Percentiles rank a stretch among this genome's conserved stretches.
Evolutionary conservation across 2,888 invertebrate genomes (phyloP).

Genomic region (Pterostichus madidus): DNA sequence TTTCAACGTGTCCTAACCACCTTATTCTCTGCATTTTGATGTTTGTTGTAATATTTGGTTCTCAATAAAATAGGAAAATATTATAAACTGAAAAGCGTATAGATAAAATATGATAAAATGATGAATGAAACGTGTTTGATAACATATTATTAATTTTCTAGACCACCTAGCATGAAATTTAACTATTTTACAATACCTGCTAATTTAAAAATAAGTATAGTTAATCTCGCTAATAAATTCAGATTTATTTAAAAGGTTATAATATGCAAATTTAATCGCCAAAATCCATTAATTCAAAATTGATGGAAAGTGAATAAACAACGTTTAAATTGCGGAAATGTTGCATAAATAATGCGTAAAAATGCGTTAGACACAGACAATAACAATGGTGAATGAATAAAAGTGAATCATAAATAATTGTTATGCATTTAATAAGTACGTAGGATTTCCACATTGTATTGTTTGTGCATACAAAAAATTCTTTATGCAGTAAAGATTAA

Average conservation of each 20-base stretch:
- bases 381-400: conserved; percentile 12
- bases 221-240: neutral
- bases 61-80: too few relatives aligned
- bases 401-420: conserved; percentile 24
- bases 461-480: conserved; percentile 3
- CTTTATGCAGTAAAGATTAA: neutral
- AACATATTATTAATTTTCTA: conserved; percentile 14
- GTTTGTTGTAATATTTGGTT: too few relatives aligned
- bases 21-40: too few relatives aligned
- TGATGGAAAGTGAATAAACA: conserved; percentile 5
- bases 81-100: too few relatives aligned
- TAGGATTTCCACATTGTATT: conserved; percentile 23
- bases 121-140: neutral
- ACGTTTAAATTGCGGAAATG: conserved; percentile 25
- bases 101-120: too few relatives aligned
- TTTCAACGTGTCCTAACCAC: too few relatives aligned
- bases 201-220: neutral
- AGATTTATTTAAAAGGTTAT: conserved; percentile 25
- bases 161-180: conserved; percentile 33
- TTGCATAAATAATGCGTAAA: conserved; percentile 2
- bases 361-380: neutral
- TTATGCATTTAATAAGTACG: conserved; percentile 31
- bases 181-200: neutral
- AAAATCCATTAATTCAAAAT: neutral
- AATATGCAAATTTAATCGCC: conserved; percentile 27